phyloP scores from a whole-genome alignment of 2,888 invertebrate species.

The Hydriomena furcata region DNA sequence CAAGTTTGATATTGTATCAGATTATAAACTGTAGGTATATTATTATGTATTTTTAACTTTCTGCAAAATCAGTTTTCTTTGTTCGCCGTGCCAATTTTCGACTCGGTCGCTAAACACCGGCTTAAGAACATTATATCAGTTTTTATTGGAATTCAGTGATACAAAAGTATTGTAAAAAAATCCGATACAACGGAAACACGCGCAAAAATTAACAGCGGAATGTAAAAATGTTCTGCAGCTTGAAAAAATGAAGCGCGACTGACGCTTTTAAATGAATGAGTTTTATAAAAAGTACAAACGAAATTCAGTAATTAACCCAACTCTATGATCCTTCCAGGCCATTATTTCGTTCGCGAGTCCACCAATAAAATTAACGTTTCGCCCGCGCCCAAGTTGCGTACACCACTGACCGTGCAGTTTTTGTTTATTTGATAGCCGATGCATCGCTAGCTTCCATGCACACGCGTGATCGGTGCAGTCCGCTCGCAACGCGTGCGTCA shows the following conservation, averaged over 20 bases:
- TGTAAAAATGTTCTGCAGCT: too few relatives aligned
- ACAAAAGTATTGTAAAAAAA: too few relatives aligned
- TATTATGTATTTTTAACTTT: conserved; percentile 4
- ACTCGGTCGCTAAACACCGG: conserved; percentile 14
- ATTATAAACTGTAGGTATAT: not conserved
- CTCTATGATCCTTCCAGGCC: conserved; percentile 34
- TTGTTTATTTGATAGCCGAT: conserved; percentile 80
- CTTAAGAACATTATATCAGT: not conserved
- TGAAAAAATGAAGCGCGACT: too few relatives aligned
- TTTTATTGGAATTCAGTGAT: too few relatives aligned
- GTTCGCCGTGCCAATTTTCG: conserved; percentile 16
- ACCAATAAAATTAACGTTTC: conserved; percentile 57
- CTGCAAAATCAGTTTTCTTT: conserved; percentile 12
- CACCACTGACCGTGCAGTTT: conserved; percentile 59
- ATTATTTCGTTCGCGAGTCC: conserved; percentile 55
- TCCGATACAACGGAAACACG: too few relatives aligned
- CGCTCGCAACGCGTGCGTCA: conserved; percentile 72
- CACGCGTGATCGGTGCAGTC: conserved; percentile 70
- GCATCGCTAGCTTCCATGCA: conserved; percentile 69
- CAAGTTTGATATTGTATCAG: not conserved
- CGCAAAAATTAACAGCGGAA: too few relatives aligned
- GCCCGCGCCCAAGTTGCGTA: conserved; percentile 59
- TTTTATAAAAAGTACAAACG: too few relatives aligned
- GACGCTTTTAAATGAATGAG: too few relatives aligned
- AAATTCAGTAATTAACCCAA: too few relatives aligned